Conservation (phyloP, 2,797 vertebrate genomes). For the Poecilia gillii region DNA sequence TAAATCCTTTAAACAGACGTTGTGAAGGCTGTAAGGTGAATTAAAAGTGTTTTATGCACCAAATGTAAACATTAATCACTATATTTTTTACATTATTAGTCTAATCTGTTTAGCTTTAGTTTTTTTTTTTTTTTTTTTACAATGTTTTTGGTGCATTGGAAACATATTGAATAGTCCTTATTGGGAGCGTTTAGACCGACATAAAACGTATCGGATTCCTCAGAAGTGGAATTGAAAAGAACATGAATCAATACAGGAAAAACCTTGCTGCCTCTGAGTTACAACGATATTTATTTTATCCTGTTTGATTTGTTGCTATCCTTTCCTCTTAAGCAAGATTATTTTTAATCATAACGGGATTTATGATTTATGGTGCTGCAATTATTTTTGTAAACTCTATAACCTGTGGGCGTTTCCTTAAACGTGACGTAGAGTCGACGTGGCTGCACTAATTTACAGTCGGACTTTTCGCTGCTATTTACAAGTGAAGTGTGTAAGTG, state of each 20-base stretch:
- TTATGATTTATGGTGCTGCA: constrained; percentile 81
- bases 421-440: constrained; percentile 33
- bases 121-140: constrained; percentile 6
- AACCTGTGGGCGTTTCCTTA: constrained; percentile 41
- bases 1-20: not conserved
- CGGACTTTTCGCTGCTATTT: constrained; percentile 55
- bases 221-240: constrained; percentile 10
- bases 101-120: constrained; percentile 4
- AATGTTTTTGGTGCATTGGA: constrained; percentile 26
- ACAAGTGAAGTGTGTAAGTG: constrained; percentile 2
- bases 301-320: constrained; percentile 31
- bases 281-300: constrained; percentile 61
- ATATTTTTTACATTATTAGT: constrained; percentile 21
- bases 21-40: not conserved
- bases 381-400: constrained; percentile 82
- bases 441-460: constrained; percentile 58
- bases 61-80: not conserved
- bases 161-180: constrained; percentile 16
- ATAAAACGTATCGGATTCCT: not conserved
- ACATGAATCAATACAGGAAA: constrained; percentile 41
- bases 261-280: constrained; percentile 69
- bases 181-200: constrained; percentile 48
- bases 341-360: constrained; percentile 66
- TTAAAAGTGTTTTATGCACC: not conserved
- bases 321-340: constrained; percentile 20